Evolutionary conservation across 2,113 vertebrate species (phyloP).

Genomic region (Calyptommatus sinebrachiatus): DNA sequence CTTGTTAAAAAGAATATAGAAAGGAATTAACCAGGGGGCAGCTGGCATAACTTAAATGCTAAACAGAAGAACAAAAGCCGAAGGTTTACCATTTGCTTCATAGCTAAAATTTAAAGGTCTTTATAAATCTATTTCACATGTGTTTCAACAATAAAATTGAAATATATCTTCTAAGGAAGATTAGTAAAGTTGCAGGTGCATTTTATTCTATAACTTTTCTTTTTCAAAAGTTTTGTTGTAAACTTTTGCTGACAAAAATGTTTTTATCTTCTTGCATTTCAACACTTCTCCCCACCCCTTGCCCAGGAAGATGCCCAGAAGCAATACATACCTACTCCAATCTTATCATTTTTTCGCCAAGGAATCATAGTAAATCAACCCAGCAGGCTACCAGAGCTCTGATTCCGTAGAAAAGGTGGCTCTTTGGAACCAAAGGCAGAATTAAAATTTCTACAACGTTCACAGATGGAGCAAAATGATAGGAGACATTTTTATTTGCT

Average conservation of each 20-base stretch:
- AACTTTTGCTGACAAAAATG: background rate
- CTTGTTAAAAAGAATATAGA: background rate
- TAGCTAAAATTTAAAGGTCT: background rate
- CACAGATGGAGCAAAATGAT: background rate
- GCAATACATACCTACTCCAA: constrained; percentile 69
- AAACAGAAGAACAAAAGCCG: background rate
- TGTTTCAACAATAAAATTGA: background rate
- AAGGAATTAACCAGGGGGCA: background rate
- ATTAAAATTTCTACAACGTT: background rate
- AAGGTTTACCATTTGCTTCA: background rate
- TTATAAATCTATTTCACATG: background rate
- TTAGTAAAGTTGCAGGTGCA: background rate
- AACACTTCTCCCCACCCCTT: constrained; percentile 53
- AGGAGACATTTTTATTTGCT: constrained; percentile 27
- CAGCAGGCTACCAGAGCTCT: rapidly evolving
- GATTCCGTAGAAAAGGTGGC: rapidly evolving
- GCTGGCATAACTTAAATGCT: background rate
- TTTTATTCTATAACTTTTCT: background rate
- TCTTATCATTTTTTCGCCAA: constrained; percentile 71
- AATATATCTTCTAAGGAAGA: background rate
- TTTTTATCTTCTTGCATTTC: background rate
- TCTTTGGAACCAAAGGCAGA: rapidly evolving
- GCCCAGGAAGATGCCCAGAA: background rate
- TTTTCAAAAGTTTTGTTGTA: background rate
- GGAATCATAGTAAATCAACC: constrained; percentile 46